Percentiles rank a stretch among this genome's conserved stretches.
Conservation (phyloP, 2,888 invertebrate genomes). For the Hypomecis atomaria region DNA sequence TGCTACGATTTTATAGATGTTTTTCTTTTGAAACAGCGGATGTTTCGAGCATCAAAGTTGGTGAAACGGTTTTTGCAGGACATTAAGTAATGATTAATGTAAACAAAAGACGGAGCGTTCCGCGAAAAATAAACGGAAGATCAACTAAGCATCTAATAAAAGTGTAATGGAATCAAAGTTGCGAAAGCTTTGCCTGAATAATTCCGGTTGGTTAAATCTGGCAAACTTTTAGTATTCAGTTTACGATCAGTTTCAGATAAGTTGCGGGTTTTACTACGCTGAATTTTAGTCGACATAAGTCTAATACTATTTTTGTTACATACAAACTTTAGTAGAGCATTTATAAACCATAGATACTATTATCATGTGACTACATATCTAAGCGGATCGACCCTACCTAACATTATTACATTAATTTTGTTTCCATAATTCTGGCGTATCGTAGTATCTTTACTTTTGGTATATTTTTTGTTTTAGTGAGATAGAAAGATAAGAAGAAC, state of each 20-base stretch:
- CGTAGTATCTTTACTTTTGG: no score
- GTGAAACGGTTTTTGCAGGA: conserved; percentile 42
- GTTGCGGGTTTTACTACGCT: background rate
- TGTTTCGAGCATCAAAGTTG: conserved; percentile 38
- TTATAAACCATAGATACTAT: background rate
- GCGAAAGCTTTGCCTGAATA: conserved; percentile 9
- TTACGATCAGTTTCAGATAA: conserved; percentile 8
- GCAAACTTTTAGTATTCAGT: conserved; percentile 6
- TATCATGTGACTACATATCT: no score
- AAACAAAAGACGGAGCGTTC: conserved; percentile 46
- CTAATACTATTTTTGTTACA: background rate
- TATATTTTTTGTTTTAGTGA: no score
- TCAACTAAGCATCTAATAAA: conserved; percentile 60
- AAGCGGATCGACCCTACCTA: no score
- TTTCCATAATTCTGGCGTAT: no score
- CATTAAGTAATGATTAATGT: conserved; percentile 47
- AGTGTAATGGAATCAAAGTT: conserved; percentile 49
- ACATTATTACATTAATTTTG: no score
- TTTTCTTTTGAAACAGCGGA: conserved; percentile 39
- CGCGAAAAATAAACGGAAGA: conserved; percentile 33
- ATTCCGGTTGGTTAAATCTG: conserved; percentile 3
- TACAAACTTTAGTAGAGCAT: background rate
- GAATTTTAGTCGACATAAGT: no score
- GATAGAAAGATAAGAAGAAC: no score
- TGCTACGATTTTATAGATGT: conserved; percentile 46